phyloP scores from a whole-genome alignment of 2,113 vertebrate genomes.

The Pycnonotus jocosus region DNA sequence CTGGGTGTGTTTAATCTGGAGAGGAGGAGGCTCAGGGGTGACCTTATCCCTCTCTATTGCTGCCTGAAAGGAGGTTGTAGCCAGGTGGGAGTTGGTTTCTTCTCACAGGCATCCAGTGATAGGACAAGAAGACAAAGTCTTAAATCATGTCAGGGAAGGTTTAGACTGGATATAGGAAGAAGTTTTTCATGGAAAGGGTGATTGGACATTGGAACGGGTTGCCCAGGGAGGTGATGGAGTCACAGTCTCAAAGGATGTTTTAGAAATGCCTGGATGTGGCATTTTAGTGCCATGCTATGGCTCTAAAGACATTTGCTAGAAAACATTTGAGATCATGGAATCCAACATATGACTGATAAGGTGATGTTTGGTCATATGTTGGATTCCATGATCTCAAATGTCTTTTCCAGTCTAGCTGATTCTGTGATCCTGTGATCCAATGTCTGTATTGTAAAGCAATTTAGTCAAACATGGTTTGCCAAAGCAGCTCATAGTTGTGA shows the following conservation, averaged over 20 bases:
- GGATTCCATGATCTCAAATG: not conserved
- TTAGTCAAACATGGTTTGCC: not conserved
- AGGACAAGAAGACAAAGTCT: not conserved
- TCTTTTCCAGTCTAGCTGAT: not conserved
- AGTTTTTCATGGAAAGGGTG: not conserved
- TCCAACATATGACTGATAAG: accelerated
- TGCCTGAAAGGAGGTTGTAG: accelerated
- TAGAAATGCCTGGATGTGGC: not conserved
- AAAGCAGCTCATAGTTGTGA: not conserved
- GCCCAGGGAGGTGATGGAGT: not conserved
- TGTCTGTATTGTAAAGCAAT: not conserved
- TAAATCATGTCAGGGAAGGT: not conserved
- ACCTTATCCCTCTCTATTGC: not conserved
- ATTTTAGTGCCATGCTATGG: too few relatives aligned
- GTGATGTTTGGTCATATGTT: accelerated
- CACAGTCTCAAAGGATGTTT: not conserved
- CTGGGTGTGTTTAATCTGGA: not conserved
- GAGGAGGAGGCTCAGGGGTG: not conserved
- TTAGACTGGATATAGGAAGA: not conserved
- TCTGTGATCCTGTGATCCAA: not conserved
- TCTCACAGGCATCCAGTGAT: not conserved
- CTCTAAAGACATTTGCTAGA: too few relatives aligned
- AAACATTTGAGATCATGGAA: too few relatives aligned
- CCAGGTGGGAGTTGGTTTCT: accelerated
- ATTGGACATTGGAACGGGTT: too few relatives aligned